These are phyloP conservation scores for Euspilapteryx auroguttella DNA, from an alignment of 2,888 invertebrate genomes.

Conservation along the genomic window DNA sequence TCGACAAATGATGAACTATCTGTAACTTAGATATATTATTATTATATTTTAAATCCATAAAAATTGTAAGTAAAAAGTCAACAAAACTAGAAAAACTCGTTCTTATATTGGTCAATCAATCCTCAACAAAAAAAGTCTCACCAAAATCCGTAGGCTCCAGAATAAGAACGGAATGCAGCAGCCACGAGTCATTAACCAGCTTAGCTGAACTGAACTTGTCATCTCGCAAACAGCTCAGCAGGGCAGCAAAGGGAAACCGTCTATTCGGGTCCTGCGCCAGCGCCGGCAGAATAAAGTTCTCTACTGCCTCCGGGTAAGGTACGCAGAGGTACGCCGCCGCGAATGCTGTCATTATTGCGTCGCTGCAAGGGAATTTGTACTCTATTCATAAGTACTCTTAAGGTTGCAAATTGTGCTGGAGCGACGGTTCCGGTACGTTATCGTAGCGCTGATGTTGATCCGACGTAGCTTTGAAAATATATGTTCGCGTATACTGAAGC, in stretches of 20 bases:
- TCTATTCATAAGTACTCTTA: no score
- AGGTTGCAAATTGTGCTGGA: no score
- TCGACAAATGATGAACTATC: no score
- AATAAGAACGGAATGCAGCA: conserved; percentile 69
- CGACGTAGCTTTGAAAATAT: no score
- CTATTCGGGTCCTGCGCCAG: conserved; percentile 41
- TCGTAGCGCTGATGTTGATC: no score
- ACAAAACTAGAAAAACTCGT: no score
- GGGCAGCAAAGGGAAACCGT: conserved; percentile 54
- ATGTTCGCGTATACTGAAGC: no score
- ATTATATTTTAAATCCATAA: no score
- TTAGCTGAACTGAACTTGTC: conserved; percentile 42
- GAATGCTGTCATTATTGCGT: conserved; percentile 55
- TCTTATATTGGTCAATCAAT: no score
- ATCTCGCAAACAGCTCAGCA: conserved; percentile 42
- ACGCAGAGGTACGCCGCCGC: conserved; percentile 68
- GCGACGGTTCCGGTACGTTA: no score
- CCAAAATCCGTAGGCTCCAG: conserved; percentile 68
- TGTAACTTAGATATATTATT: no score
- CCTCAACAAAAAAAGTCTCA: conserved; percentile 48
- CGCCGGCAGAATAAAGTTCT: conserved; percentile 71
- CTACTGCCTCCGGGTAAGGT: conserved; percentile 68
- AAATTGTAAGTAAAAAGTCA: no score
- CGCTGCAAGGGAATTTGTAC: conserved; percentile 25
- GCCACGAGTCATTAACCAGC: conserved; percentile 60